Evolutionary conservation across 2,888 invertebrate genomes (phyloP).

Genomic region (Aplocera efformata): DNA sequence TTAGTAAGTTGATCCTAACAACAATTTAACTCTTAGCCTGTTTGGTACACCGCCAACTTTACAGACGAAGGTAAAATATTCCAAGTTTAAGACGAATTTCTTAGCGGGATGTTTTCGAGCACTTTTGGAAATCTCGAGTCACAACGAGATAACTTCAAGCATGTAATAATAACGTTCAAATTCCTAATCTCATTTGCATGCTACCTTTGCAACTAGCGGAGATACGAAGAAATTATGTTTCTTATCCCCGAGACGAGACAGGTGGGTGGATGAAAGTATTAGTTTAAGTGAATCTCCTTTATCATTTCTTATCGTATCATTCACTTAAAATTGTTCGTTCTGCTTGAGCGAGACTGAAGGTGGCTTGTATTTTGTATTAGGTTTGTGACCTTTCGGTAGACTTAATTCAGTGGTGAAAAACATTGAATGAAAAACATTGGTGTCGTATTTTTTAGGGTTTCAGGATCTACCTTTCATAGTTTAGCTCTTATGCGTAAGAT

Average conservation of each 20-base stretch:
- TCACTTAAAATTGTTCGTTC: conserved; percentile 8
- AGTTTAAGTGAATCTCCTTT: conserved; percentile 18
- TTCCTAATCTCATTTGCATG: conserved; percentile 23
- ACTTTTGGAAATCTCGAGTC: conserved; percentile 11
- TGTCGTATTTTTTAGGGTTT: no score
- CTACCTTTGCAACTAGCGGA: conserved; percentile 7
- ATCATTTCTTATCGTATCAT: conserved; percentile 14
- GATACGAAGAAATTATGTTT: conserved; percentile 17
- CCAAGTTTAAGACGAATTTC: conserved; percentile 7
- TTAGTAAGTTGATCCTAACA: no score
- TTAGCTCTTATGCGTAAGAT: no score
- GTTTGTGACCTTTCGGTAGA: neutral
- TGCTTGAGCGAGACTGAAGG: conserved; percentile 2
- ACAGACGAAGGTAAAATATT: conserved; percentile 1
- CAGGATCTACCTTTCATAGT: no score
- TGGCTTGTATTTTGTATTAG: neutral
- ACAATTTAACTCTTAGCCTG: neutral
- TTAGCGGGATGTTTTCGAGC: conserved; percentile 6
- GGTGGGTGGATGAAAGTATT: conserved; percentile 10
- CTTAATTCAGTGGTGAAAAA: no score
- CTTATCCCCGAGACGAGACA: conserved; percentile 15
- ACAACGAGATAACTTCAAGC: conserved; percentile 18
- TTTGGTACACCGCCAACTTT: conserved; percentile 8
- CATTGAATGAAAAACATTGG: no score
- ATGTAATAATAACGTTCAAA: conserved; percentile 20